phyloP scores from a whole-genome alignment of 2,888 invertebrate species.

The Mellilla xanthometata region DNA sequence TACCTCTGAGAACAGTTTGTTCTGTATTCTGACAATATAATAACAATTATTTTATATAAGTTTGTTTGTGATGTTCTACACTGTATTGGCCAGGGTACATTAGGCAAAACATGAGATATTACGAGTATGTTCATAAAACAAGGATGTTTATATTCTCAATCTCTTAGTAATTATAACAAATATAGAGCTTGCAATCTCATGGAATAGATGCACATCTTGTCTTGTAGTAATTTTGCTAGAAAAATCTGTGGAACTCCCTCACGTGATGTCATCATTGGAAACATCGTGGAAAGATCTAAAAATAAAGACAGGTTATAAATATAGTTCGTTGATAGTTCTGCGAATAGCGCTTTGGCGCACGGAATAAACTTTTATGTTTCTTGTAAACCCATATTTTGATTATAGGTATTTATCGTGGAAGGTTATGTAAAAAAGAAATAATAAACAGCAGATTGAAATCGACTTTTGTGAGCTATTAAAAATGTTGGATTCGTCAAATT shows the following conservation, averaged over 20 bases:
- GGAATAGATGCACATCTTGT: neutral
- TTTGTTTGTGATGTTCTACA: too few species aligned
- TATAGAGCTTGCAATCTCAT: neutral
- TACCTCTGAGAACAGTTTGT: too few species aligned
- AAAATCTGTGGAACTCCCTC: conserved; percentile 4
- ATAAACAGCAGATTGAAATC: neutral
- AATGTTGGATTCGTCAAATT: neutral
- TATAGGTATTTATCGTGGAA: neutral
- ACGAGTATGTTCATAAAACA: too few species aligned
- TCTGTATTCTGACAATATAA: too few species aligned
- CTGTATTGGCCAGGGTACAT: too few species aligned
- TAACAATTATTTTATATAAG: too few species aligned
- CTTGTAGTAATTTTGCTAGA: neutral
- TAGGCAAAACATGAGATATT: too few species aligned
- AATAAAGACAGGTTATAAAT: conserved; percentile 15
- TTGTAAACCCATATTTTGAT: neutral
- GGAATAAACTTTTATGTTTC: conserved; percentile 11
- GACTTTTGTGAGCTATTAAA: too few species aligned
- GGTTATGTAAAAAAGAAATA: neutral
- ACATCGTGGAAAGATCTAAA: conserved; percentile 16
- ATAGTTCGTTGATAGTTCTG: conserved; percentile 11
- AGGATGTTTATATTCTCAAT: too few species aligned
- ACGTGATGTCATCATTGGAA: conserved; percentile 11
- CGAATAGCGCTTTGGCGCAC: conserved; percentile 13
- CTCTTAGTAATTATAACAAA: neutral